Evolutionary conservation across 2,797 vertebrate genomes (phyloP).

Genomic region (Pempheris klunzingeri): DNA sequence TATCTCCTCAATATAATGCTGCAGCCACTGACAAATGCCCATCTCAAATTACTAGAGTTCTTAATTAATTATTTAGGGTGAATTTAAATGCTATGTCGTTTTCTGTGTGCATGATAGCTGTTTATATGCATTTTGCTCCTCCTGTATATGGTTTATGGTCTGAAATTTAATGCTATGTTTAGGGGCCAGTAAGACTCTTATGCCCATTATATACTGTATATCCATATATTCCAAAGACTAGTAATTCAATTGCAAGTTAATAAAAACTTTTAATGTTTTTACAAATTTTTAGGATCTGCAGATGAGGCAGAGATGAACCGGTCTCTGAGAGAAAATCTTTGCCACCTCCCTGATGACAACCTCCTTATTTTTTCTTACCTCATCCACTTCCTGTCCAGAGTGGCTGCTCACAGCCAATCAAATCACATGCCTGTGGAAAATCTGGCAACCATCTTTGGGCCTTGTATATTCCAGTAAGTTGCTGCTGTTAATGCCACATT

Average conservation of each 20-base stretch:
- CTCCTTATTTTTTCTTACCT: slow-evolving; percentile 84
- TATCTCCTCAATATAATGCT: background rate
- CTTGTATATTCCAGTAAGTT: slow-evolving; percentile 88
- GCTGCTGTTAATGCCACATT: slow-evolving; percentile 24
- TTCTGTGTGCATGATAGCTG: background rate
- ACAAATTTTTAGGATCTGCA: slow-evolving; percentile 50
- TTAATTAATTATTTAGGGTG: background rate
- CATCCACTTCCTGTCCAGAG: slow-evolving; percentile 85
- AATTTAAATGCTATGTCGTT: background rate
- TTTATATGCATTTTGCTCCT: background rate
- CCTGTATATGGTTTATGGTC: background rate
- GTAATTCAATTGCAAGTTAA: slow-evolving; percentile 4
- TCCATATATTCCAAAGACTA: background rate
- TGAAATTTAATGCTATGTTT: background rate
- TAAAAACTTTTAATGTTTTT: slow-evolving; percentile 23
- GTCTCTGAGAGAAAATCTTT: slow-evolving; percentile 77
- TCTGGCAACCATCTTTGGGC: slow-evolving; percentile 86
- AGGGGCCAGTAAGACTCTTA: background rate
- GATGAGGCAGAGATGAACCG: slow-evolving; percentile 65
- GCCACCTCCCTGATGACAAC: slow-evolving; percentile 79
- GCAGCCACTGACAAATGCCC: background rate
- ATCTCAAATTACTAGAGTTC: background rate
- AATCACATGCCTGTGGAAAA: slow-evolving; percentile 90
- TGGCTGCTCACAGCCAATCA: slow-evolving; percentile 81
- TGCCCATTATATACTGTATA: background rate